Percentiles rank a stretch among this genome's conserved stretches.
Evolutionary conservation across 2,797 vertebrate species (phyloP).

Genomic region (Serranus cabrilla): DNA sequence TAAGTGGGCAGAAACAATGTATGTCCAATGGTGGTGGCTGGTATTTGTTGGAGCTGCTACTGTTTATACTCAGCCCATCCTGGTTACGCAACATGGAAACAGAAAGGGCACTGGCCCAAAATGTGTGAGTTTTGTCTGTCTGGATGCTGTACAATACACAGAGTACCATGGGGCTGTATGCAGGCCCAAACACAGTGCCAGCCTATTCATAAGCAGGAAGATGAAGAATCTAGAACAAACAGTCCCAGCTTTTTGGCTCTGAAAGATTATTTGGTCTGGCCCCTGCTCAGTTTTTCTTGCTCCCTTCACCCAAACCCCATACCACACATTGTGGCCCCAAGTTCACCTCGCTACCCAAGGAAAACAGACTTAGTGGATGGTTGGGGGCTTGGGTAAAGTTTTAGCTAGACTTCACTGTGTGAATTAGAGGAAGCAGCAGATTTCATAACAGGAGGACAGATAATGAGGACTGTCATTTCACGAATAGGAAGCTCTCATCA

Average conservation of each 20-base stretch:
- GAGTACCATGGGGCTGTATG: slow-evolving; percentile 54
- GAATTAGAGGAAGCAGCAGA: slow-evolving; percentile 39
- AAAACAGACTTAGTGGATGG: slow-evolving; percentile 26
- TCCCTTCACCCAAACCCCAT: slow-evolving; percentile 18
- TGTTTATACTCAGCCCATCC: slow-evolving; percentile 59
- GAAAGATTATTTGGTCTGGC: slow-evolving; percentile 60
- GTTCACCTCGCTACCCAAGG: slow-evolving; percentile 45
- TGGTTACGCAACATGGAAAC: slow-evolving; percentile 70
- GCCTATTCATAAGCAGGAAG: slow-evolving; percentile 74
- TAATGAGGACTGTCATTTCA: slow-evolving; percentile 41
- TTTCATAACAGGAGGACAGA: slow-evolving; percentile 48
- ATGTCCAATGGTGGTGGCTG: slow-evolving; percentile 31
- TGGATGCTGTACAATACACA: slow-evolving; percentile 62
- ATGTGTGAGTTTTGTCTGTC: slow-evolving; percentile 34
- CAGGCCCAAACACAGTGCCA: slow-evolving; percentile 60
- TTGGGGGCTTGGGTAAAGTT: slow-evolving; percentile 18
- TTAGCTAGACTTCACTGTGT: slow-evolving; percentile 20
- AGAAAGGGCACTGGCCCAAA: slow-evolving; percentile 64
- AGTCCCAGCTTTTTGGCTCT: slow-evolving; percentile 47
- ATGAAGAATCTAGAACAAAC: slow-evolving; percentile 71
- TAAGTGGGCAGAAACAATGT: slow-evolving; percentile 24
- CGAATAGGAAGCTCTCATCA: slow-evolving; percentile 47
- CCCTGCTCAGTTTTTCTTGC: slow-evolving; percentile 34
- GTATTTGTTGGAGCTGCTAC: slow-evolving; percentile 48
- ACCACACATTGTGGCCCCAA: slow-evolving; percentile 22